Evolutionary conservation across 2,888 invertebrate species (phyloP).

Genomic region (Patella ulyssiponensis): DNA sequence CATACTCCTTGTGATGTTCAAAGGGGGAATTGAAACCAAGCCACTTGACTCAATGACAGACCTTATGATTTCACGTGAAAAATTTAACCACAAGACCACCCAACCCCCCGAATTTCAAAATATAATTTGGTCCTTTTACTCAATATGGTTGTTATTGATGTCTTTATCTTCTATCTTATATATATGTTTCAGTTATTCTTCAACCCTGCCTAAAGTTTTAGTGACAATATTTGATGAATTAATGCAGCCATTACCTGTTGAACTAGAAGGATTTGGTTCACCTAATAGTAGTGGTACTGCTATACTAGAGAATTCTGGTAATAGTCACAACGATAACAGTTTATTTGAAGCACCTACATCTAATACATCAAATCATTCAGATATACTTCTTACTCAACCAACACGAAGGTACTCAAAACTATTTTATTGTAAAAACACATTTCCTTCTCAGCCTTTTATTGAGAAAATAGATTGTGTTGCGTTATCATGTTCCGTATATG

Average conservation of each 20-base stretch:
- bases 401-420: neutral
- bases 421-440: neutral
- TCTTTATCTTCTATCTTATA: neutral
- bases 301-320: neutral
- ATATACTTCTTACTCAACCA: conserved; percentile 6
- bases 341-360: neutral
- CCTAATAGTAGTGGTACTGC: conserved; percentile 41
- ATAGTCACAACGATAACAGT: conserved; percentile 6
- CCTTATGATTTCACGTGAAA: too few species aligned
- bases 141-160: too few species aligned
- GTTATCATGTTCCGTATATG: too few species aligned
- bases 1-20: too few species aligned
- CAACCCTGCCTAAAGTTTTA: conserved; percentile 52
- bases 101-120: too few species aligned
- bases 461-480: too few species aligned
- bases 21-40: too few species aligned
- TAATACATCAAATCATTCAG: conserved; percentile 13
- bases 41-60: too few species aligned
- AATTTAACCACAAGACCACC: too few species aligned
- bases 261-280: conserved; percentile 50
- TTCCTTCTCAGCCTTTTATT: too few species aligned
- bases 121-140: too few species aligned
- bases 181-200: conserved; percentile 51
- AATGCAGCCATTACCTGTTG: conserved; percentile 61
- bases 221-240: conserved; percentile 62